Base-by-base conservation (phyloP, 2,797 vertebrate genomes). In the Mionectes olivaceus region DNA sequence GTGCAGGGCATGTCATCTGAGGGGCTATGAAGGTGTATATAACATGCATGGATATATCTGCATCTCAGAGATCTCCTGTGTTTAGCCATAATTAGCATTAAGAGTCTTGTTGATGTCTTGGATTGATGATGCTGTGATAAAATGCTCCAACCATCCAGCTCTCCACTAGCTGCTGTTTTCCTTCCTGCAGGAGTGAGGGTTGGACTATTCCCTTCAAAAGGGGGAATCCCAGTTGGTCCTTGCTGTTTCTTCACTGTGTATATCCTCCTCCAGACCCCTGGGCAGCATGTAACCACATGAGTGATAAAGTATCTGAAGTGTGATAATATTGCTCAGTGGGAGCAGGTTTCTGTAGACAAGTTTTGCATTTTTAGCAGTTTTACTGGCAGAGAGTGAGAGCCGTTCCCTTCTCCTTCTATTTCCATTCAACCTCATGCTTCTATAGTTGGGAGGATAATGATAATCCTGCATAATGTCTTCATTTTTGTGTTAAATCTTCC, bases 381-480 rank as follows among this genome's bases (percentile, higher is more conserved):
- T 77, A 10, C 52, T 76, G 55, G 19, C 10, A 33, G 28, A 43
- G 33, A 52, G 13, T 19, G n/a, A 90, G 63, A 68, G 13, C 52
- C 5, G 64, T 93, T 60, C 39, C 35, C 27, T 25, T 25, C 15
- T 73, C 11, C 28, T 56, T 25, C 25, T 37, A 0, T 75, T 90
- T 81, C 55, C 39, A 43, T 63, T 89, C 37, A 82, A 12, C 25
- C 55, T 84, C 16, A 8, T 82, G 23, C 25, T 32, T 93, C 25
- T 89, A 0, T 79, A 60, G 25, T 37, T 93, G 32, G 24, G 55
- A 84, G 74, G 59, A 76, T 86, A 86, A 78, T 79, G 61, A 47
- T 90, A 92, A 90, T 92, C 67, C 67, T 82, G 32, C 25, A 23
- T 92, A 87, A 92, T 73, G 44, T 89, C 52, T 95, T 93, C 7